Conservation (phyloP, 30 jellyfish, hydroid and myxozoan species). For the Aurelia aurita region DNA sequence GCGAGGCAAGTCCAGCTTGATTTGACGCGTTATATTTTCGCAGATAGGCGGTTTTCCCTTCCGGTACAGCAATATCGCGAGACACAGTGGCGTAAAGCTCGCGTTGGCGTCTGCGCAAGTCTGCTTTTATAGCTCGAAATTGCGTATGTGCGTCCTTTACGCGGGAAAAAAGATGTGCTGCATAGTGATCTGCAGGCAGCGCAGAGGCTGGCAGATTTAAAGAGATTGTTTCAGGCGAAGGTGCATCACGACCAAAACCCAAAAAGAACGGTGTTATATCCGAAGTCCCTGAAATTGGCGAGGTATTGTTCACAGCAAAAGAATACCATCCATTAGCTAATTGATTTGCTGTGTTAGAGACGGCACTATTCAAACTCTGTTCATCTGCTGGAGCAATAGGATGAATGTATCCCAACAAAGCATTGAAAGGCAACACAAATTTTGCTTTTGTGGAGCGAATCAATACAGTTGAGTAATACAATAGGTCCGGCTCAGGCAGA, state of each 20-base stretch:
- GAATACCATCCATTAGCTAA: too few relatives aligned
- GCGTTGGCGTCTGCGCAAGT: conserved; percentile 40
- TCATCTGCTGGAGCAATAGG: too few relatives aligned
- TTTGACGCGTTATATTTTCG: neutral
- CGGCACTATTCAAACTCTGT: too few relatives aligned
- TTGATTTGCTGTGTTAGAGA: too few relatives aligned
- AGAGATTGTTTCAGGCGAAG: neutral
- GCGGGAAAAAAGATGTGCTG: neutral
- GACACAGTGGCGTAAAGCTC: conserved; percentile 14
- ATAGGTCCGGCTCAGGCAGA: neutral
- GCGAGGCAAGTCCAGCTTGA: too few relatives aligned
- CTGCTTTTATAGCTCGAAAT: neutral
- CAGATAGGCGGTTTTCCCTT: neutral
- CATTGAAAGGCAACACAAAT: neutral
- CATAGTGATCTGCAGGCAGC: neutral
- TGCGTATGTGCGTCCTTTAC: neutral
- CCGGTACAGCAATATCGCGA: conserved; percentile 17
- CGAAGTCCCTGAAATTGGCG: conserved; percentile 45
- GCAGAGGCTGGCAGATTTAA: neutral
- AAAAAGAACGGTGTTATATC: too few relatives aligned
- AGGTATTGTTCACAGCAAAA: too few relatives aligned
- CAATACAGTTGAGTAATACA: neutral
- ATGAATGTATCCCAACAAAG: neutral
- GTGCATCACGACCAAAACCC: conserved; percentile 49
- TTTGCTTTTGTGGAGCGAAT: neutral